Base-by-base conservation (phyloP, 2,797 vertebrate genomes). In the Crypturellus tataupa region DNA sequence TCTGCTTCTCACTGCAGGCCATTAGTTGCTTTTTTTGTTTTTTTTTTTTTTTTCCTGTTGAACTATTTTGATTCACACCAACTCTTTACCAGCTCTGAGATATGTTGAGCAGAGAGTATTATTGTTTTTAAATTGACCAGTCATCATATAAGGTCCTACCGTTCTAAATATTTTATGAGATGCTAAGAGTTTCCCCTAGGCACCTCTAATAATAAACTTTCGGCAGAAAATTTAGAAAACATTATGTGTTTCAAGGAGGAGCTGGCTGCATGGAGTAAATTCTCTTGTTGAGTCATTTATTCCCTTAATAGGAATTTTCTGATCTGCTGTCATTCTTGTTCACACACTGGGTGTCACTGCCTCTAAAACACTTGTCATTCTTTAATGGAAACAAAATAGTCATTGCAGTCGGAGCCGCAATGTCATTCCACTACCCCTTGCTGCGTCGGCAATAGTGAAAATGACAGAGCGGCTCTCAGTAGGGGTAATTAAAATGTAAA, bases 401-500 rank as follows among this genome's bases (percentile, higher is more conserved):
- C 97, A 97, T 98, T 98, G 97, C 98, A 97, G 97, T 97, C 97
- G 89, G 96, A 97, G 97, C 97, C 91, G 95, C 98, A 97, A 98
- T 98, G 98, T 98, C 98, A 98, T 98, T 98, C 96, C 96, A 77
- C 96, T 97, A 97, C 98, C 98, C 98, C 98, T 98, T 98, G 98
- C 98, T 98, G 98, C 56, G 97, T 98, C 97, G 97, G 98, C 98
- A 98, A 98, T 98, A 97, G 98, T 97, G 98, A 96, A 98, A 98
- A 98, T 99, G 98, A 99, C 98, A 98, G 98, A 97, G 97, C 96
- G 97, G 98, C 98, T 98, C 98, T 98, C 98, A 97, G 98, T 98
- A 98, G 98, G 98, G 98, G 98, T 99, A 99, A 99, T 99, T 99
- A 99, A 99, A 99, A 99, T 99, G 99, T 99, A 99, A 99, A 99